Conservation (phyloP, 2,888 invertebrate species). For the Drosophila anceps region DNA sequence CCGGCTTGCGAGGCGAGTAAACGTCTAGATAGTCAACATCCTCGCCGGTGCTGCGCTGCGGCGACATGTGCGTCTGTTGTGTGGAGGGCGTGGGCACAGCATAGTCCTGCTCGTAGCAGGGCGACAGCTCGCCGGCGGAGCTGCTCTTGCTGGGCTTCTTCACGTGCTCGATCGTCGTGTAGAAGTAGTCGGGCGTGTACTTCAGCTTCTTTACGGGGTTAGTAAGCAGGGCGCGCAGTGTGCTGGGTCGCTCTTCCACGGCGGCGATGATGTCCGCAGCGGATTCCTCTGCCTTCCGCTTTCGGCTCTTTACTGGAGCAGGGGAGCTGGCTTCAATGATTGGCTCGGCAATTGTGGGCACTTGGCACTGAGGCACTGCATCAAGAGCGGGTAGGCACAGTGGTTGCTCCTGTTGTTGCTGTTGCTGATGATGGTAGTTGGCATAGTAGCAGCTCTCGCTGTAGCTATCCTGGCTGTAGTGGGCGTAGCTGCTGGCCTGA, state of each 20-base stretch:
- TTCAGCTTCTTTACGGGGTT: constrained; percentile 84
- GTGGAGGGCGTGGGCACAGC: constrained; percentile 71
- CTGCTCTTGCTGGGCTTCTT: constrained; percentile 57
- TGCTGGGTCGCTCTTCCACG: constrained; percentile 83
- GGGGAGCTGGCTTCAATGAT: constrained; percentile 24
- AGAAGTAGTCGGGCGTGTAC: constrained; percentile 84
- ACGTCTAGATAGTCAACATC: constrained; percentile 82
- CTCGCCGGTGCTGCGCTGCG: constrained; percentile 76
- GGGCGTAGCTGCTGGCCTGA: constrained; percentile 61
- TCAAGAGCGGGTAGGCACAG: constrained; percentile 17
- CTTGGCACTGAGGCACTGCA: constrained; percentile 34
- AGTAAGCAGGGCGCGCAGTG: constrained; percentile 87
- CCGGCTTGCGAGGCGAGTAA: constrained; percentile 73
- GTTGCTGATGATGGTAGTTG: constrained; percentile 35
- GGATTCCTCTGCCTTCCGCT: constrained; percentile 66
- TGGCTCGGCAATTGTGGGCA: constrained; percentile 4
- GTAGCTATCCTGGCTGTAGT: constrained; percentile 61
- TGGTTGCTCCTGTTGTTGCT: constrained; percentile 6
- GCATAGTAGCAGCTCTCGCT: constrained; percentile 62
- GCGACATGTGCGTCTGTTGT: constrained; percentile 77
- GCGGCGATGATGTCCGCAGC: constrained; percentile 56
- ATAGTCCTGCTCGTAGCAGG: constrained; percentile 73
- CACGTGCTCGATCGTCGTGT: constrained; percentile 76
- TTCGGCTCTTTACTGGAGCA: constrained; percentile 46
- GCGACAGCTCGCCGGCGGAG: constrained; percentile 68